Percentiles rank a stretch among this genome's conserved stretches.
Conservation (phyloP, 2,888 invertebrate genomes). For the Rhaphigaster nebulosa region DNA sequence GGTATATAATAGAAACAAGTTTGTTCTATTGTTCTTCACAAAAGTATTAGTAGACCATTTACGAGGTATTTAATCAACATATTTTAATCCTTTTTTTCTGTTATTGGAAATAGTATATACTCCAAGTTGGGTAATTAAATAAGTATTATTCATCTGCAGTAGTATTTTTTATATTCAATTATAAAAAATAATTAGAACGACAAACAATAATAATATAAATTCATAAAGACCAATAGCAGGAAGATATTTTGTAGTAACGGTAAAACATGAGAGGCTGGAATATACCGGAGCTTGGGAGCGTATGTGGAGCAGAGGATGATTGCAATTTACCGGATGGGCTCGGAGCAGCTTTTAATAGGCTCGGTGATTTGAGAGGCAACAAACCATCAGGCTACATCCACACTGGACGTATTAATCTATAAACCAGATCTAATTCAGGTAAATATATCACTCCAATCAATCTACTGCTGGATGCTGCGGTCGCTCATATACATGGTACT, state of each 20-base stretch:
- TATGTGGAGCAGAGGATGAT: constrained; percentile 37
- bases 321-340: constrained; percentile 3
- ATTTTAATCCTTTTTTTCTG: too few relatives aligned
- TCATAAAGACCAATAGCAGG: neutral
- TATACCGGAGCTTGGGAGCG: constrained; percentile 27
- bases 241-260: constrained; percentile 3
- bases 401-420: neutral
- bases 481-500: neutral
- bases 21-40: too few relatives aligned
- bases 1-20: too few relatives aligned
- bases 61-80: too few relatives aligned
- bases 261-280: neutral
- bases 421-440: constrained; percentile 15
- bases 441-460: constrained; percentile 21
- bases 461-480: neutral
- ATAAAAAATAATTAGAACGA: neutral
- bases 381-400: constrained; percentile 40
- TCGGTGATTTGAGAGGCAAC: constrained; percentile 21
- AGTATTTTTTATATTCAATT: neutral
- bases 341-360: constrained; percentile 15
- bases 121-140: neutral
- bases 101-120: neutral
- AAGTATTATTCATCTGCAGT: neutral
- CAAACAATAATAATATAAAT: neutral
- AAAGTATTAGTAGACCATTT: too few relatives aligned